Evolutionary conservation across 1,140 invertebrate genomes (phyloP), one percentile per base, ranked within the genome.

Genomic region (Monochamus saltuarius): DNA sequence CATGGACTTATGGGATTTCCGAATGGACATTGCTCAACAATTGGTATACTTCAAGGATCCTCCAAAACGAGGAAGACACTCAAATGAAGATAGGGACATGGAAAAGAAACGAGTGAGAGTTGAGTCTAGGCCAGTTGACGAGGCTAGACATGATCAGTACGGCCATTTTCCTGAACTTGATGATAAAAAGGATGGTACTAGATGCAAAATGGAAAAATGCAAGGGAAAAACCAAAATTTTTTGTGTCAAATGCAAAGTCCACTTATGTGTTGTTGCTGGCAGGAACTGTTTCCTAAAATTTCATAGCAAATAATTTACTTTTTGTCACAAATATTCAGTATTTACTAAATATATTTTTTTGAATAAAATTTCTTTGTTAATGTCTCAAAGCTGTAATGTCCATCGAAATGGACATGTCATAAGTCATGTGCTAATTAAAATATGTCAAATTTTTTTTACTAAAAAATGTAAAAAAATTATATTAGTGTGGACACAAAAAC

Each of bases 241-340:
- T 58, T 58, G 56, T 35, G 14, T 34, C 10, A 58, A 58, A 55
- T 58, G 47, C 37, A 16, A 55, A 34, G 56, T 58, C 11, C 56
- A 58, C 45, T 36, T 58, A 34, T 45, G 56, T 55, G 13, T 58
- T n/a, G 14, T 13, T 11, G 45, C 34, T 7, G 19, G 38, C 3
- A 58, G 56, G 36, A 58, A 58, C 34, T 58, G 56, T 45, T 56
- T n/a, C n/a, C n/a, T n/a, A n/a, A n/a, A n/a, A n/a, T n/a, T n/a
- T n/a, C n/a, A n/a, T n/a, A n/a, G n/a, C n/a, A n/a, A n/a, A n/a
- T n/a, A n/a, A n/a, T n/a, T n/a, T n/a, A n/a, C n/a, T n/a, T n/a
- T n/a, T n/a, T n/a, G n/a, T n/a, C n/a, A n/a, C n/a, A n/a, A n/a
- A n/a, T n/a, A n/a, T n/a, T n/a, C n/a, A n/a, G n/a, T n/a, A n/a